Conservation (phyloP, 2,113 vertebrate genomes). For the Petroica traversi region DNA sequence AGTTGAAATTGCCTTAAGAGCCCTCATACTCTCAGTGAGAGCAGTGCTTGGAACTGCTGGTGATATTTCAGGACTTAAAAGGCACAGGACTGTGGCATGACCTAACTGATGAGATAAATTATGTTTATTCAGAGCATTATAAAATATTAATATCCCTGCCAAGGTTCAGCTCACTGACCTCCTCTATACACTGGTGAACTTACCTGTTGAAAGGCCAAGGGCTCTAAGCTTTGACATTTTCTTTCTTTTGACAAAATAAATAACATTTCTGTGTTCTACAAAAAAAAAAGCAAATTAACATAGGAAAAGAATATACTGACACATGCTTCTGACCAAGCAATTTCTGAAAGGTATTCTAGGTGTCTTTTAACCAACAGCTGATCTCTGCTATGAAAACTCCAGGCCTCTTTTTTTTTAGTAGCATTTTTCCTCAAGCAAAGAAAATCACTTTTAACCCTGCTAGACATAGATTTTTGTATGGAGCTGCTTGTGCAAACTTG, state of each 20-base stretch:
- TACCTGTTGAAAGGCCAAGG: not conserved
- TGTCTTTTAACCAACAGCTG: not conserved
- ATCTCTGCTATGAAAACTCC: not conserved
- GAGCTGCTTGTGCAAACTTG: not conserved
- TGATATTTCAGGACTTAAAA: not conserved
- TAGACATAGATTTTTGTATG: not conserved
- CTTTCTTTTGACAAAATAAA: not conserved
- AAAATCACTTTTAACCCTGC: not conserved
- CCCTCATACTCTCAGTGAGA: not conserved
- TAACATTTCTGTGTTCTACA: not conserved
- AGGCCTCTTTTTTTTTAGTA: not conserved
- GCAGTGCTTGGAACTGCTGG: not conserved
- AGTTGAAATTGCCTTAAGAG: not conserved
- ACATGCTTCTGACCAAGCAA: not conserved
- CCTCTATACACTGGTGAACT: not conserved
- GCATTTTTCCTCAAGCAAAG: not conserved
- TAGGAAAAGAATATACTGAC: not conserved
- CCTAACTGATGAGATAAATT: not conserved
- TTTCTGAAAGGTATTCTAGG: not conserved
- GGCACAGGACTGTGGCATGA: not conserved
- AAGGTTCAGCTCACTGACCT: conserved; percentile 1
- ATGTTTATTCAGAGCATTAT: not conserved
- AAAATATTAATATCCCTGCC: not conserved
- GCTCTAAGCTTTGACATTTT: conserved; percentile 1
- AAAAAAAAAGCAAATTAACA: not conserved